Percentiles rank a stretch among this genome's conserved stretches.
Evolutionary conservation across 2,888 invertebrate species (phyloP).

Genomic region (Margaritifera margaritifera): DNA sequence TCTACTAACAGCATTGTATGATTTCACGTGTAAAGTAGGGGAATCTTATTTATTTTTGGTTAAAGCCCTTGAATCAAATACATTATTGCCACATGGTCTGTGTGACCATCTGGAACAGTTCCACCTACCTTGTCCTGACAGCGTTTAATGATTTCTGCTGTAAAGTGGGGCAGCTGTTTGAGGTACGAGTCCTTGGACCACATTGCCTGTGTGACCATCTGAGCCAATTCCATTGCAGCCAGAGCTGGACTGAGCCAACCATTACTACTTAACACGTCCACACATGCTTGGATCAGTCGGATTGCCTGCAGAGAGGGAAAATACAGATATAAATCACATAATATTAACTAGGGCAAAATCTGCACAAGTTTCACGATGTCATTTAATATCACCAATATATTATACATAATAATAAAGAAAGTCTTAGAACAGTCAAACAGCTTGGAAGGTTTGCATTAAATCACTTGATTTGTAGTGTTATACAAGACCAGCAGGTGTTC

Average conservation of each 20-base stretch:
- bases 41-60: too few species aligned
- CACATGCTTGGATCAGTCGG: slow-evolving; percentile 81
- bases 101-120: too few species aligned
- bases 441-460: too few species aligned
- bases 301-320: slow-evolving; percentile 52
- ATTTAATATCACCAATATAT: too few species aligned
- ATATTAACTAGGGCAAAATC: neutral
- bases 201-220: slow-evolving; percentile 99
- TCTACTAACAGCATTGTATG: too few species aligned
- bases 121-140: slow-evolving; percentile 87
- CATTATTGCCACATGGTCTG: too few species aligned
- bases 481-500: too few species aligned
- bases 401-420: too few species aligned
- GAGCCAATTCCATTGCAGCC: slow-evolving; percentile 99
- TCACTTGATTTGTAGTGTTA: too few species aligned
- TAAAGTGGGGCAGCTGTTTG: slow-evolving; percentile 97
- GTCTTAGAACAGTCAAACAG: too few species aligned
- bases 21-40: too few species aligned
- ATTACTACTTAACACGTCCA: slow-evolving; percentile 92
- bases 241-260: slow-evolving; percentile 99
- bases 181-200: slow-evolving; percentile 99
- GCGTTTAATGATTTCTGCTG: slow-evolving; percentile 87
- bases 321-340: neutral
- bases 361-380: neutral
- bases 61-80: too few species aligned